These are phyloP conservation scores for Pachyuromys duprasi DNA, from an alignment of 2,797 vertebrate species.

Conservation along the genomic window DNA sequence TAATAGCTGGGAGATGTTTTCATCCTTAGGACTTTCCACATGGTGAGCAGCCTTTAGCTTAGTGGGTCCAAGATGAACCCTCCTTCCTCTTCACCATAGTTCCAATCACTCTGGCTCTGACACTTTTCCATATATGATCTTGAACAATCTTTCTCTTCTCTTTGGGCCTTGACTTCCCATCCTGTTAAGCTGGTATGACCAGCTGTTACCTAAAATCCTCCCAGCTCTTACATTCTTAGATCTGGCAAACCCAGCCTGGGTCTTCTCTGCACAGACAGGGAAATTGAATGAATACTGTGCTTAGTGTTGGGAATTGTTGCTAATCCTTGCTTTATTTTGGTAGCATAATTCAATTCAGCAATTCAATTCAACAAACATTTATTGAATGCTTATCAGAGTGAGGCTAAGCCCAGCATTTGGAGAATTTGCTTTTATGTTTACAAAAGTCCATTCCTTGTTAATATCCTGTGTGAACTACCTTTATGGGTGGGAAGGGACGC, in stretches of 20 bases:
- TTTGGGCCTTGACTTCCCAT: neutral
- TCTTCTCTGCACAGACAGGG: neutral
- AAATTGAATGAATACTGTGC: neutral
- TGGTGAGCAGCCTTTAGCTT: neutral
- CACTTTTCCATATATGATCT: neutral
- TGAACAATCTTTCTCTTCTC: neutral
- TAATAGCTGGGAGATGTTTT: neutral
- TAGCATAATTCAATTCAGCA: conserved; percentile 73
- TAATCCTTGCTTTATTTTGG: conserved; percentile 77
- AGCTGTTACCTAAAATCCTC: neutral
- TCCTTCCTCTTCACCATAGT: neutral
- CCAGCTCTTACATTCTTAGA: neutral
- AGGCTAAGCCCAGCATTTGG: conserved; percentile 62
- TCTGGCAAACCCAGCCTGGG: neutral
- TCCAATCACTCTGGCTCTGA: neutral
- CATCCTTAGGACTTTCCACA: neutral
- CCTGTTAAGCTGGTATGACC: neutral
- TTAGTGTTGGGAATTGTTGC: conserved; percentile 37
- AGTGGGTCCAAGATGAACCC: neutral
- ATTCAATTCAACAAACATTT: conserved; percentile 73
- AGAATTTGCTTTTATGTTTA: conserved; percentile 60
- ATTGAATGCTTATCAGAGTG: conserved; percentile 71
- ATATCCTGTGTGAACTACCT: neutral
- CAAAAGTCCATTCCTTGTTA: neutral
- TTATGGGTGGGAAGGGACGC: neutral